Conservation (phyloP, 2,113 vertebrate genomes). For the Pleuronectes platessa region DNA sequence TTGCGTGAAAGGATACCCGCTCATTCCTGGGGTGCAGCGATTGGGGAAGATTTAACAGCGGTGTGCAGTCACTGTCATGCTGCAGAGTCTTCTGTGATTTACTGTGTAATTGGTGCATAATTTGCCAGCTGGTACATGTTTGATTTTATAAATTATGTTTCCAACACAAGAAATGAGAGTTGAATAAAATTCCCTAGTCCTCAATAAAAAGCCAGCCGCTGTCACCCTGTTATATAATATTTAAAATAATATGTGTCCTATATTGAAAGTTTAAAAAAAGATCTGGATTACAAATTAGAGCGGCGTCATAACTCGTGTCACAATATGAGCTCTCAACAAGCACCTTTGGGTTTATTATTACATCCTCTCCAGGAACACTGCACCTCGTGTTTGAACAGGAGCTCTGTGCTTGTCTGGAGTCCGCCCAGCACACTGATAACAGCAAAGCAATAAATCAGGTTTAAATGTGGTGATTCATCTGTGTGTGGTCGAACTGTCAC, state of each 20-base stretch:
- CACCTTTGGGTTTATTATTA: conserved; percentile 11
- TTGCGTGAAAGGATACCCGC: conserved; percentile 41
- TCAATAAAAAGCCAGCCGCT: not conserved
- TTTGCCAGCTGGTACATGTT: conserved; percentile 75
- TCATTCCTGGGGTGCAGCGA: conserved; percentile 47
- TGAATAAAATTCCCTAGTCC: conserved; percentile 36
- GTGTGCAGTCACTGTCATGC: conserved; percentile 75
- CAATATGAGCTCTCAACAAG: not conserved
- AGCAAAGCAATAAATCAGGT: conserved; percentile 33
- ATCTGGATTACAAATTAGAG: not conserved
- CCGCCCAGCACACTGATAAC: conserved; percentile 21
- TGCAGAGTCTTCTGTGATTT: conserved; percentile 76
- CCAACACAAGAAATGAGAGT: conserved; percentile 54
- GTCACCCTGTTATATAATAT: not conserved
- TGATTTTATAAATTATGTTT: conserved; percentile 74
- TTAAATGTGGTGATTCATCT: conserved; percentile 28
- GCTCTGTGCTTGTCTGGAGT: conserved; percentile 8
- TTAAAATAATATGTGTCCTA: too few species aligned
- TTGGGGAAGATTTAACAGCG: conserved; percentile 58
- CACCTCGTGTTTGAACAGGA: conserved; percentile 8
- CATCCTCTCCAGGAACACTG: not conserved
- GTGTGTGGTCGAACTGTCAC: not conserved
- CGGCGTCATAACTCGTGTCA: not conserved
- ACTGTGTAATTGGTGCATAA: conserved; percentile 77
- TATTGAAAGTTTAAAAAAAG: not conserved